Percentiles rank a stretch among this genome's conserved stretches.
phyloP scores from a whole-genome alignment of 2,888 invertebrate genomes.

The Congeria kusceri region DNA sequence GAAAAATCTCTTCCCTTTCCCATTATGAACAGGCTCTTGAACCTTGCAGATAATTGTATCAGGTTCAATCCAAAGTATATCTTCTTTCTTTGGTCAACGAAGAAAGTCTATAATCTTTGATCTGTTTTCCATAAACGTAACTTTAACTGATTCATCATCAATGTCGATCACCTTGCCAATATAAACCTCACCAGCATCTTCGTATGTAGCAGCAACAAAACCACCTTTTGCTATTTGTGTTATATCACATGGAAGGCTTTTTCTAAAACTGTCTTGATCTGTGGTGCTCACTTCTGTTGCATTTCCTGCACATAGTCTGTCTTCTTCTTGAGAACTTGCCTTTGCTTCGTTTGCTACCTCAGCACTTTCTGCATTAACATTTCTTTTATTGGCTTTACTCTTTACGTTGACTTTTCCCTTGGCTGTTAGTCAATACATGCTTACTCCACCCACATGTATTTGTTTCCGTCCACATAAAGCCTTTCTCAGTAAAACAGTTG shows the following conservation, averaged over 20 bases:
- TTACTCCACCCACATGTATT: constrained; percentile 30
- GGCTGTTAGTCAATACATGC: neutral
- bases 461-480: constrained; percentile 21
- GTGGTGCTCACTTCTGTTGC: neutral
- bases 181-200: constrained; percentile 16
- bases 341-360: neutral
- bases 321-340: neutral
- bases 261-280: neutral
- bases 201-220: constrained; percentile 19
- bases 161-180: constrained; percentile 18
- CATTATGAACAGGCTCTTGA: neutral
- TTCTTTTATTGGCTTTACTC: neutral
- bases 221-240: neutral
- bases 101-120: neutral
- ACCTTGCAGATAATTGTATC: constrained; percentile 17
- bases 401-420: neutral
- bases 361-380: neutral
- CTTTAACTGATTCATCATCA: neutral
- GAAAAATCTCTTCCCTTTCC: neutral
- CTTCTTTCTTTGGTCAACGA: neutral
- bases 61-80: constrained; percentile 12
- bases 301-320: neutral
- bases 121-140: constrained; percentile 5
- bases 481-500: constrained; percentile 21
- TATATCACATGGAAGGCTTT: neutral